Evolutionary conservation across 2,797 vertebrate genomes (phyloP), one percentile per base, ranked within the genome.

Genomic region (Lepus townsendii): DNA sequence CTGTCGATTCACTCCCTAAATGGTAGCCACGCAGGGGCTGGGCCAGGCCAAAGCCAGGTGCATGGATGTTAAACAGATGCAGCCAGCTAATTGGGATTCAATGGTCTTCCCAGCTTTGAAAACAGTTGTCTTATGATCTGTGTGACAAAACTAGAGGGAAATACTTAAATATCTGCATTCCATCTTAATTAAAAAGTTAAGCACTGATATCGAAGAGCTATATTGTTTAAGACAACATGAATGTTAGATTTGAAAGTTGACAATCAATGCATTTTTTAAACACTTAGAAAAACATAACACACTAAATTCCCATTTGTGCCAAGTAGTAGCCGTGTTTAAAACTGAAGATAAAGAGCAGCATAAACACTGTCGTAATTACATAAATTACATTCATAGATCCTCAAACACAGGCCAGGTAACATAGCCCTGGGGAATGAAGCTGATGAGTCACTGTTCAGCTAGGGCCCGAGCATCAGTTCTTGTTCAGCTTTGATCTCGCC

Each of bases 321-420:
- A 86, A 60, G 3, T 42, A 77, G 57, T 77, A 35, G 17, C 72
- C 63, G n/a, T 65, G 24, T 86, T 93, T 93, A 63, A 94, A 87
- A 86, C 47, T 62, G 26, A 96, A 7, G 62, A 60, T 62, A 82
- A 87, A 80, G 26, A 88, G 22, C 75, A 88, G 50, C 50, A 62
- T 92, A 92, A 95, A 93, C 88, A 92, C 27, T 69, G 57, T 76
- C 9, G 17, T 95, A 93, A 95, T 89, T 77, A 26, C 17, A 14
- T 89, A 87, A 93, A 91, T 86, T 80, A 86, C 22, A 60, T 65
- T 47, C 60, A 57, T 19, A 87, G 57, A 27, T 80, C 32, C 80
- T 86, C 83, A 71, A 89, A 72, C 83, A 79, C 38, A 63, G 42
- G 54, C 86, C 89, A 68, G 86, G 84, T 72, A 47, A n/a, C 27